Evolutionary conservation across 53 echinoderm and acorn worm species (phyloP).

Genomic region (Temnopleurus reevesii): DNA sequence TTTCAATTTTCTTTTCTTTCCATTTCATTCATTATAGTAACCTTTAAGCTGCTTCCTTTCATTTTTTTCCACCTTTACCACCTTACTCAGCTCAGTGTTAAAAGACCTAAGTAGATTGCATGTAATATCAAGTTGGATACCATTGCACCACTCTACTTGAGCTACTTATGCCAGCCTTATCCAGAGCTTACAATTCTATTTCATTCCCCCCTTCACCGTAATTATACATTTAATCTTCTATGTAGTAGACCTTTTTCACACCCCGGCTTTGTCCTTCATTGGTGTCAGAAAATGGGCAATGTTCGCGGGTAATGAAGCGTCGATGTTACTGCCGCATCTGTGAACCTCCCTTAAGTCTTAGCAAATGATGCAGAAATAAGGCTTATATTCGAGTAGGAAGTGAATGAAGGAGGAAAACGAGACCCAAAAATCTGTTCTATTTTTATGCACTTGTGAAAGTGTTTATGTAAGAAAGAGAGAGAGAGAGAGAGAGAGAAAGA

Average conservation of each 20-base stretch:
- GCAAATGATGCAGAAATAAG: constrained; percentile 50
- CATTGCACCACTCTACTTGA: neutral
- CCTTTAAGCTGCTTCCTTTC: neutral
- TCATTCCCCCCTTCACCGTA: neutral
- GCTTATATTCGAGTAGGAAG: neutral
- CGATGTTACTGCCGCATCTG: constrained; percentile 37
- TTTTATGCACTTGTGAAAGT: neutral
- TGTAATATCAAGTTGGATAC: neutral
- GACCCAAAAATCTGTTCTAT: neutral
- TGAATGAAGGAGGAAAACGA: neutral
- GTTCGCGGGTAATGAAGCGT: constrained; percentile 43
- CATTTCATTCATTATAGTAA: neutral
- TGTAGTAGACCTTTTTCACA: constrained; percentile 22
- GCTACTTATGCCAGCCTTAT: neutral
- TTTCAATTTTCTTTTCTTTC: neutral
- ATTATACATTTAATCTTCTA: constrained; percentile 26
- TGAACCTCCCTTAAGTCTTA: constrained; percentile 44
- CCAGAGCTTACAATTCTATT: neutral
- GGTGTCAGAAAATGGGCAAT: constrained; percentile 39
- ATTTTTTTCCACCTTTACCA: neutral
- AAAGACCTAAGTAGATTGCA: neutral
- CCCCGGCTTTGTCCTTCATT: constrained; percentile 31
- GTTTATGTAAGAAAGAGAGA: too few species aligned
- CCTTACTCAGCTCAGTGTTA: neutral
- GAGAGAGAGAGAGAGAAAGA: neutral